Conservation (phyloP, 2,797 vertebrate genomes). For the Microctenopoma lineatum region DNA sequence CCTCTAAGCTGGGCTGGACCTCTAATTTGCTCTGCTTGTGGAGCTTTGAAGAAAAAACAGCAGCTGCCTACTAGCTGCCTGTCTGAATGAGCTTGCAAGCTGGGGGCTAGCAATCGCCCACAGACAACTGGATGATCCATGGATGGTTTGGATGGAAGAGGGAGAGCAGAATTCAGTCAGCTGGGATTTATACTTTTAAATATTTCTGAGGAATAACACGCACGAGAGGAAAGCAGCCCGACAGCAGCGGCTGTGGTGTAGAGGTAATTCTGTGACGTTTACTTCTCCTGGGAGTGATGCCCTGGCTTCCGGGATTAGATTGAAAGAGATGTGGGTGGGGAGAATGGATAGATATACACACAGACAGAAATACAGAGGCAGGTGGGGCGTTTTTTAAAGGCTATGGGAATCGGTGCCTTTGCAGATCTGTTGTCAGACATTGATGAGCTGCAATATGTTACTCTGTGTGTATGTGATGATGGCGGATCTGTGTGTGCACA, state of each 20-base stretch:
- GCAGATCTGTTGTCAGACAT: conserved; percentile 59
- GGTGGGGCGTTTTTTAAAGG: conserved; percentile 51
- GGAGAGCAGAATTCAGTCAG: conserved; percentile 51
- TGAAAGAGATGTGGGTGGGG: conserved; percentile 70
- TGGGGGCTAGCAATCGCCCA: conserved; percentile 77
- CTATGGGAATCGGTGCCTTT: conserved; percentile 49
- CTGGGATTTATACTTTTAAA: conserved; percentile 69
- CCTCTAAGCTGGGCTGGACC: conserved; percentile 85
- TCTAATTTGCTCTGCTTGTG: conserved; percentile 87
- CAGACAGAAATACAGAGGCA: conserved; percentile 61
- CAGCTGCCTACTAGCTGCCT: conserved; percentile 85
- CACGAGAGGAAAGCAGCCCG: conserved; percentile 32
- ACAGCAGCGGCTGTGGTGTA: conserved; percentile 32
- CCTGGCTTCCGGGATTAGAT: conserved; percentile 75
- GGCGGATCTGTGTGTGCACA: conserved; percentile 30
- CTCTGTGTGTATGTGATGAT: conserved; percentile 53
- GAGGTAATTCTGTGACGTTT: conserved; percentile 82
- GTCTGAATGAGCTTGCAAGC: conserved; percentile 70
- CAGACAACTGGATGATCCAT: conserved; percentile 84
- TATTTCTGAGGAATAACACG: conserved; percentile 68
- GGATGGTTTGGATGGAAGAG: conserved; percentile 57
- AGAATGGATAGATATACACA: conserved; percentile 56
- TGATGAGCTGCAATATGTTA: conserved; percentile 60
- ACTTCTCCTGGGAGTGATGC: conserved; percentile 71
- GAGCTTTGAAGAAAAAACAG: conserved; percentile 87